Evolutionary conservation across 2,113 vertebrate species (phyloP).

Genomic region (Naja naja): DNA sequence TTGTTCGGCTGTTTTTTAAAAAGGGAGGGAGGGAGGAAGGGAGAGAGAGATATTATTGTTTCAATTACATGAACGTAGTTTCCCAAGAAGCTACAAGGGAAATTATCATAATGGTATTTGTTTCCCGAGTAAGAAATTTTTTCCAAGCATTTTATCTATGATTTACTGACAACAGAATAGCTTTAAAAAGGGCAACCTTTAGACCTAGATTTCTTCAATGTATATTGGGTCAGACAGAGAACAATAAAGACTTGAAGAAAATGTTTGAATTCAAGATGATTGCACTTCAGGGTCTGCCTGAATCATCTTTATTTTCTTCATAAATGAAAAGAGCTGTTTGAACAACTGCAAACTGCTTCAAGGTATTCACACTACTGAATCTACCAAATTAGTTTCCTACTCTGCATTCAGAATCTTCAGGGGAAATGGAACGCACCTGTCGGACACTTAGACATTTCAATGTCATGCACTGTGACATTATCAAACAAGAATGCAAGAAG

Average conservation of each 20-base stretch:
- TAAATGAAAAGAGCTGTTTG: not conserved
- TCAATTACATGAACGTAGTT: constrained; percentile 40
- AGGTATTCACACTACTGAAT: not conserved
- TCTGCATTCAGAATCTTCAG: not conserved
- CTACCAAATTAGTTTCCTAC: not conserved
- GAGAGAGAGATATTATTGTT: constrained; percentile 35
- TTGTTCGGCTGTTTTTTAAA: not conserved
- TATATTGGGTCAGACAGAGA: constrained; percentile 22
- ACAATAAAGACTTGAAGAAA: constrained; percentile 43
- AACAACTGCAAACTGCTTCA: not conserved
- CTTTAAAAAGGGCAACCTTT: constrained; percentile 61
- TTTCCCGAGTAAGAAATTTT: constrained; percentile 58
- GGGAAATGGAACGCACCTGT: not conserved
- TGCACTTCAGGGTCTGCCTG: not conserved
- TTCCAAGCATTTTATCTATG: constrained; percentile 58
- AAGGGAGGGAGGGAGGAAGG: constrained; percentile 52
- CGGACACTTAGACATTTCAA: not conserved
- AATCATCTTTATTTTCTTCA: not conserved
- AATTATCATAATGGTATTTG: constrained; percentile 53
- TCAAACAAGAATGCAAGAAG: not conserved
- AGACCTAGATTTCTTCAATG: constrained; percentile 34
- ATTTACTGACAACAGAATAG: constrained; percentile 46
- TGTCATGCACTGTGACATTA: not conserved
- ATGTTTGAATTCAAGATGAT: constrained; percentile 37
- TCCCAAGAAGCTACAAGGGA: constrained; percentile 30